Conservation (phyloP, 37 sponge, comb jelly and placozoan species). For the Chondrilla cf. caribensis region DNA sequence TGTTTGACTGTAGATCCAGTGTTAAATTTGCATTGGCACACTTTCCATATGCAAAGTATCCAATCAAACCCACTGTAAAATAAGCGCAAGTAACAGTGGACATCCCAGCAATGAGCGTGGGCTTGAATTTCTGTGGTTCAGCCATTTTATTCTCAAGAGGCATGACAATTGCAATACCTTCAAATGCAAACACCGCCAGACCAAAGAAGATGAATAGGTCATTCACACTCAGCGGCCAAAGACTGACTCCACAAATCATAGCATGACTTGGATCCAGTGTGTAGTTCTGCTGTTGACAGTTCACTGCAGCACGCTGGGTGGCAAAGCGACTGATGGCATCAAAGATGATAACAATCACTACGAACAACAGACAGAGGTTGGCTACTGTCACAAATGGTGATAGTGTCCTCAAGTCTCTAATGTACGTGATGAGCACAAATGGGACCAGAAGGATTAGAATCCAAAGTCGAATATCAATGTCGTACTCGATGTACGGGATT, state of each 20-base stretch:
- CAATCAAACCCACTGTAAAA: conserved; percentile 46
- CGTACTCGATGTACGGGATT: no score
- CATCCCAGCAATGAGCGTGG: conserved; percentile 51
- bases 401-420: conserved; percentile 78
- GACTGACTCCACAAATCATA: not conserved
- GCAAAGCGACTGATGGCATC: conserved; percentile 41
- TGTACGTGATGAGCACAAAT: conserved; percentile 66
- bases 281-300: not conserved
- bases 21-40: conserved; percentile 57
- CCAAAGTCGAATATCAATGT: not conserved
- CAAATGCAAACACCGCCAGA: conserved; percentile 74
- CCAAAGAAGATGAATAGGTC: conserved; percentile 80
- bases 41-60: conserved; percentile 69
- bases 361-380: conserved; percentile 70
- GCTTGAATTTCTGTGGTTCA: conserved; percentile 49
- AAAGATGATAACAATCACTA: conserved; percentile 43
- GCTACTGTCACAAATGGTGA: conserved; percentile 71
- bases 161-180: conserved; percentile 81
- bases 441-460: conserved; percentile 60
- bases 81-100: conserved; percentile 27
- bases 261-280: not conserved
- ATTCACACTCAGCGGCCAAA: not conserved
- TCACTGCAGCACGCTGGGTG: conserved; percentile 35
- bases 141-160: conserved; percentile 92
- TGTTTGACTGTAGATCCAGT: conserved; percentile 38